phyloP scores from a whole-genome alignment of 2,113 vertebrate species.

The Notechis scutatus region DNA sequence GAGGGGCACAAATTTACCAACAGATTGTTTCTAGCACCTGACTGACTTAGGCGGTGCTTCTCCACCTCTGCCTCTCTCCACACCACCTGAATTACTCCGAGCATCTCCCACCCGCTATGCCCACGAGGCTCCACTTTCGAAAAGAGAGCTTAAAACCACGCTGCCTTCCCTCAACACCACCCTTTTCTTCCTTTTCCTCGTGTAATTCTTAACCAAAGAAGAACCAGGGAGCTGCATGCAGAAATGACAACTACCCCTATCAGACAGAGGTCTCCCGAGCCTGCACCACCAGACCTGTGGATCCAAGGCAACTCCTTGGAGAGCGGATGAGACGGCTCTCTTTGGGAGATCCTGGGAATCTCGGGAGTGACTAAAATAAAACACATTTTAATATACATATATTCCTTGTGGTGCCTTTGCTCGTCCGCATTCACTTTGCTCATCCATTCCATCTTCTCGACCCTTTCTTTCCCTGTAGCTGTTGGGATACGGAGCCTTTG shows the following conservation, averaged over 20 bases:
- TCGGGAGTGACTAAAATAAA: not conserved
- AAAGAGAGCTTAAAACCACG: constrained; percentile 1
- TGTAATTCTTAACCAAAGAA: not conserved
- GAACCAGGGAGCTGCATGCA: not conserved
- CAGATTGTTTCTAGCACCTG: not conserved
- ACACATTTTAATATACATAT: not conserved
- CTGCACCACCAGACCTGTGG: not conserved
- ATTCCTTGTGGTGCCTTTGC: constrained; percentile 41
- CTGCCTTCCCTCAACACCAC: not conserved
- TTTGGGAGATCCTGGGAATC: constrained; percentile 30
- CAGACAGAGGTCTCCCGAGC: not conserved
- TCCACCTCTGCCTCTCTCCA: not conserved
- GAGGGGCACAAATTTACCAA: not conserved
- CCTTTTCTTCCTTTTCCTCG: not conserved
- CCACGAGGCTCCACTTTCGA: not conserved
- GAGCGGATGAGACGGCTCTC: not conserved
- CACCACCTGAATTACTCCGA: not conserved
- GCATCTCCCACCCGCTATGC: not conserved
- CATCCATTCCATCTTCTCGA: constrained; percentile 21
- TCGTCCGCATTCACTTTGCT: not conserved
- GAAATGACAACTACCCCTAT: not conserved
- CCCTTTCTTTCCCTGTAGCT: not conserved
- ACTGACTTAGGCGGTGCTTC: not conserved
- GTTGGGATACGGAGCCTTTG: not conserved
- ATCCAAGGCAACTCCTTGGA: not conserved